Evolutionary conservation across 2,113 vertebrate species (phyloP).

Genomic region (Hystrix brachyura): DNA sequence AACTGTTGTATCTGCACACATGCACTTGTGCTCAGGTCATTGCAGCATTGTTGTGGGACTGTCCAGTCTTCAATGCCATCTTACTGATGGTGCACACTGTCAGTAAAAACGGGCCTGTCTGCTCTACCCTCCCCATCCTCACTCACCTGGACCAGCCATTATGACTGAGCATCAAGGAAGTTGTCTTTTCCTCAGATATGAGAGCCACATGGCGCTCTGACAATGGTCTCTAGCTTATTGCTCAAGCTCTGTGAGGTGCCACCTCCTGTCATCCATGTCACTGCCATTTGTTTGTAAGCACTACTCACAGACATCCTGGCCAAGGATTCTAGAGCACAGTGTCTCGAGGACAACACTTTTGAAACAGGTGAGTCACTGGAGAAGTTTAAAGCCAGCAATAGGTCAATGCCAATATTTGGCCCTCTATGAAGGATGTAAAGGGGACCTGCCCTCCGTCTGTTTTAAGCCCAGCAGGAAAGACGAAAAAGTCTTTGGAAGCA

Average conservation of each 20-base stretch:
- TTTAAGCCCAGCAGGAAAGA: background rate
- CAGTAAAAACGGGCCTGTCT: no score
- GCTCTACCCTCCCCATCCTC: background rate
- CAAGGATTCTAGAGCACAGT: background rate
- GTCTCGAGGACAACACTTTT: background rate
- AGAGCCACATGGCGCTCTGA: background rate
- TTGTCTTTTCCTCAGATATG: background rate
- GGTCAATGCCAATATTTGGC: background rate
- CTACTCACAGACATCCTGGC: background rate
- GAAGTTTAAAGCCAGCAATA: background rate
- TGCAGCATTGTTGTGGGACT: background rate
- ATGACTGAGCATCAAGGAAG: background rate
- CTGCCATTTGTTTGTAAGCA: background rate
- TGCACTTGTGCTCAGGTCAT: background rate
- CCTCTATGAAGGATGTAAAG: background rate
- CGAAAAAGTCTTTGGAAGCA: constrained; percentile 41
- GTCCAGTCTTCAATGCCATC: background rate
- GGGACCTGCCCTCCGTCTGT: background rate
- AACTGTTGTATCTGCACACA: background rate
- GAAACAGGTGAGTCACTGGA: background rate
- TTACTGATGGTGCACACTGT: background rate
- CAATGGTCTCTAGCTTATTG: background rate
- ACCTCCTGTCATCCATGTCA: background rate
- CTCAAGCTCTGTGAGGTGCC: background rate
- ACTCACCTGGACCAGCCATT: background rate